Percentiles rank a stretch among this genome's conserved stretches.
These are phyloP conservation scores for Eutolmus rufibarbis DNA, from an alignment of 2,888 invertebrate genomes.

Conservation along the genomic window DNA sequence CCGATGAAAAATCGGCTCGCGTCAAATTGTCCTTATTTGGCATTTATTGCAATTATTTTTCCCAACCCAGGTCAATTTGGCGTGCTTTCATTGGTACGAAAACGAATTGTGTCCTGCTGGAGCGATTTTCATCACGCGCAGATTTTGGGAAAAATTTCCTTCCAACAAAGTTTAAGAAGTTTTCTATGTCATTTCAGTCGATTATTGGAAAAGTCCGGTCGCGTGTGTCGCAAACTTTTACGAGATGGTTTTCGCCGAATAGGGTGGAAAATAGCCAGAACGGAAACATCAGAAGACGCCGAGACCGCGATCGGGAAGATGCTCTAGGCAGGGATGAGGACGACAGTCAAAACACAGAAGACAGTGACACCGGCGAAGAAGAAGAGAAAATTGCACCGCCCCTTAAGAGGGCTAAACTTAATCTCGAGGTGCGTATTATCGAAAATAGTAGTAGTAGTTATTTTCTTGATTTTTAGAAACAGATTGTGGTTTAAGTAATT, in stretches of 20 bases:
- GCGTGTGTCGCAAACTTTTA: conserved; percentile 57
- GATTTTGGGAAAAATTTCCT: not conserved
- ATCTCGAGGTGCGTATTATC: conserved; percentile 15
- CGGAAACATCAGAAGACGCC: conserved; percentile 53
- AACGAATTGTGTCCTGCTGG: not conserved
- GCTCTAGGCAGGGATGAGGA: conserved; percentile 47
- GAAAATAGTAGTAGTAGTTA: not conserved
- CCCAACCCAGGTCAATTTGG: not conserved
- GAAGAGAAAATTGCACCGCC: conserved; percentile 38
- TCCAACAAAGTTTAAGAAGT: not conserved
- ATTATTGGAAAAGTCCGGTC: conserved; percentile 60
- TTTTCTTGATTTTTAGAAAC: not conserved
- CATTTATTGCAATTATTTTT: not conserved
- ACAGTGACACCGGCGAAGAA: conserved; percentile 39
- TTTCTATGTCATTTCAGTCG: conserved; percentile 54
- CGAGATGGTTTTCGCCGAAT: conserved; percentile 60
- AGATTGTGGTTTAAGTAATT: not conserved
- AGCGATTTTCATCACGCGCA: not conserved
- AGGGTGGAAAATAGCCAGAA: conserved; percentile 45
- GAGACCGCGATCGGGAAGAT: conserved; percentile 52
- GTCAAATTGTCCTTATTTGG: conserved; percentile 13
- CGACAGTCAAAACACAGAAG: conserved; percentile 27
- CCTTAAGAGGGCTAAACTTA: conserved; percentile 35
- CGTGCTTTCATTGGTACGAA: not conserved
- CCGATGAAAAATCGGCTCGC: not conserved